These are phyloP conservation scores for Chalcis sispes DNA, from an alignment of 2,888 invertebrate species.

Conservation along the genomic window DNA sequence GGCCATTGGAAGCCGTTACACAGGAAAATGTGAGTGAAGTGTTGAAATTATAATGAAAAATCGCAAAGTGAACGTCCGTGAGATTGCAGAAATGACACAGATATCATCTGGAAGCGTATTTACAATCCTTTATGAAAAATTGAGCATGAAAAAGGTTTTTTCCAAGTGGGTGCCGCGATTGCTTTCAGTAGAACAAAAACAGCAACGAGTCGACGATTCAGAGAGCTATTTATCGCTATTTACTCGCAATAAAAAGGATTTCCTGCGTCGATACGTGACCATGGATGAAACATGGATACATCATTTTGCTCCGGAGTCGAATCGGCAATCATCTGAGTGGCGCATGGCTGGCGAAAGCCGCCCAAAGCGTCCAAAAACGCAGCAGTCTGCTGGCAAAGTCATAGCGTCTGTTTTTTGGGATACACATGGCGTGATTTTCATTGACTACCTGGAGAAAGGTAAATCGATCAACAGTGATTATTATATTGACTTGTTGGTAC, in stretches of 20 bases:
- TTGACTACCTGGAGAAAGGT: slow-evolving; percentile 5
- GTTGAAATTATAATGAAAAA: background rate
- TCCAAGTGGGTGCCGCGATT: slow-evolving; percentile 68
- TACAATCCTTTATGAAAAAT: slow-evolving; percentile 58
- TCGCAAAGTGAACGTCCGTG: slow-evolving; percentile 2
- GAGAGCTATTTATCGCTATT: slow-evolving; percentile 51
- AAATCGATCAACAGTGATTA: slow-evolving; percentile 2
- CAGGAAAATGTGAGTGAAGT: background rate
- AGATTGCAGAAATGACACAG: background rate
- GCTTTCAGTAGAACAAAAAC: slow-evolving; percentile 59
- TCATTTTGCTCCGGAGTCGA: slow-evolving; percentile 65
- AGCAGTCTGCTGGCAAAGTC: slow-evolving; percentile 44
- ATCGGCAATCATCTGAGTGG: slow-evolving; percentile 4
- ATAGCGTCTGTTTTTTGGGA: slow-evolving; percentile 68
- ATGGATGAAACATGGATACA: slow-evolving; percentile 71
- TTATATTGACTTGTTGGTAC: slow-evolving; percentile 4
- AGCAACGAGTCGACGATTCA: slow-evolving; percentile 51
- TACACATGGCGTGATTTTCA: slow-evolving; percentile 63
- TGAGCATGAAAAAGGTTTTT: slow-evolving; percentile 58
- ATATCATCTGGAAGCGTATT: slow-evolving; percentile 5
- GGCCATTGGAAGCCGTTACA: background rate
- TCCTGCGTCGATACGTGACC: slow-evolving; percentile 65
- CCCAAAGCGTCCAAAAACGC: slow-evolving; percentile 51
- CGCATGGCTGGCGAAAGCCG: slow-evolving; percentile 2
- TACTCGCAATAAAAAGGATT: slow-evolving; percentile 48